These are phyloP conservation scores for Euschistus heros DNA, from an alignment of 1,140 invertebrate genomes.

Conservation along the genomic window DNA sequence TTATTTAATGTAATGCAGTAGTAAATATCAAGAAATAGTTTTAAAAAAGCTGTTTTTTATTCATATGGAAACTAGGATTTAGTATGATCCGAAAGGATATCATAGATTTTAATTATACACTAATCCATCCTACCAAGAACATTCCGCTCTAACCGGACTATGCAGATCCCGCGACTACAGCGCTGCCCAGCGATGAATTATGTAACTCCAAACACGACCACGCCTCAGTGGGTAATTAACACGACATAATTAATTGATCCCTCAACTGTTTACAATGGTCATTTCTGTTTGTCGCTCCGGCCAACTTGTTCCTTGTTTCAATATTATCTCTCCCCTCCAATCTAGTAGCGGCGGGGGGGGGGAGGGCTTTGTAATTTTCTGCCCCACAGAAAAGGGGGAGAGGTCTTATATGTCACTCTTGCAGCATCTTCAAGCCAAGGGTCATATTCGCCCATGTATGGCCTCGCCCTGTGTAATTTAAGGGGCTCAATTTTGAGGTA, in stretches of 20 bases:
- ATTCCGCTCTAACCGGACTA: too few species aligned
- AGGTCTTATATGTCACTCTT: not conserved
- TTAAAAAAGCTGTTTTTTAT: too few species aligned
- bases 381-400: not conserved
- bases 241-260: slow-evolving; percentile 1
- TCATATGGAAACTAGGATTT: too few species aligned
- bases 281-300: not conserved
- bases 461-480: not conserved
- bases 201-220: slow-evolving; percentile 4
- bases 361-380: not conserved
- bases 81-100: too few species aligned
- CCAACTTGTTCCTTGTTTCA: slow-evolving; percentile 1
- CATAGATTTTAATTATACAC: too few species aligned
- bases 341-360: not conserved
- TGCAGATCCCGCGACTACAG: too few species aligned
- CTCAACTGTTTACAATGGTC: not conserved
- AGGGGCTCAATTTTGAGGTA: too few species aligned
- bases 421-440: not conserved
- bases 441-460: not conserved
- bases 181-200: not conserved
- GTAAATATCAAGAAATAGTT: too few species aligned
- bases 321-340: not conserved
- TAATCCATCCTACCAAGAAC: too few species aligned
- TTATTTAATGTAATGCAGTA: too few species aligned
- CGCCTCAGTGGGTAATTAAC: not conserved